Evolutionary conservation across 2,113 vertebrate genomes (phyloP).

Genomic region (Hyaena hyaena): DNA sequence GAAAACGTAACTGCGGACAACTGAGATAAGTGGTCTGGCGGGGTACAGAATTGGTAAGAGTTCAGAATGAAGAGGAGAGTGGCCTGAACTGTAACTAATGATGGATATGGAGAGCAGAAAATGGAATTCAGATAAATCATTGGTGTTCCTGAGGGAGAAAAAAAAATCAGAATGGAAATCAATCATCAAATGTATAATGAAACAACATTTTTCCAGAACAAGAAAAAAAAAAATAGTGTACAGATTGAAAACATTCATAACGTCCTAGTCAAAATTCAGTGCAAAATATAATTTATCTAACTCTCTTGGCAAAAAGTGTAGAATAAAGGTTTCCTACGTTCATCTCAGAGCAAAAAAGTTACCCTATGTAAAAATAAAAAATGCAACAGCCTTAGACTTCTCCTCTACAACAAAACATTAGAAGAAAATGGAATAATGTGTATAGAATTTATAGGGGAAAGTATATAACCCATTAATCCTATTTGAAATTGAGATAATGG

Average conservation of each 20-base stretch:
- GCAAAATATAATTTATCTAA: not conserved
- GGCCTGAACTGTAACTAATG: not conserved
- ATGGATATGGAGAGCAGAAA: not conserved
- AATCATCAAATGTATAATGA: not conserved
- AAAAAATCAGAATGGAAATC: not conserved
- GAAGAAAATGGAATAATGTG: not conserved
- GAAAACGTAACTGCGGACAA: not conserved
- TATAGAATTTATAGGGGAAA: not conserved
- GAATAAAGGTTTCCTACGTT: not conserved
- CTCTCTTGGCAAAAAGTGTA: not conserved
- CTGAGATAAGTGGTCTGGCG: not conserved
- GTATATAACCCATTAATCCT: not conserved
- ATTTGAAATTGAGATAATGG: not conserved
- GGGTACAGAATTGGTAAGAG: not conserved
- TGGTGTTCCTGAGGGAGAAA: not conserved
- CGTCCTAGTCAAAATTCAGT: not conserved
- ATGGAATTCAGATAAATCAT: not conserved
- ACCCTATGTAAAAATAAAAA: not conserved
- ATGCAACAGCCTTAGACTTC: not conserved
- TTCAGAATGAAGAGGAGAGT: not conserved
- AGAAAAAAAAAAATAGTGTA: not conserved
- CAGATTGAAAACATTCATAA: not conserved
- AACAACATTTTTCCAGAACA: not conserved
- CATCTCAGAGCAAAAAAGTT: not conserved
- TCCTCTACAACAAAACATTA: not conserved